Conservation (phyloP, 2,113 vertebrate genomes). For the Callithrix jacchus region DNA sequence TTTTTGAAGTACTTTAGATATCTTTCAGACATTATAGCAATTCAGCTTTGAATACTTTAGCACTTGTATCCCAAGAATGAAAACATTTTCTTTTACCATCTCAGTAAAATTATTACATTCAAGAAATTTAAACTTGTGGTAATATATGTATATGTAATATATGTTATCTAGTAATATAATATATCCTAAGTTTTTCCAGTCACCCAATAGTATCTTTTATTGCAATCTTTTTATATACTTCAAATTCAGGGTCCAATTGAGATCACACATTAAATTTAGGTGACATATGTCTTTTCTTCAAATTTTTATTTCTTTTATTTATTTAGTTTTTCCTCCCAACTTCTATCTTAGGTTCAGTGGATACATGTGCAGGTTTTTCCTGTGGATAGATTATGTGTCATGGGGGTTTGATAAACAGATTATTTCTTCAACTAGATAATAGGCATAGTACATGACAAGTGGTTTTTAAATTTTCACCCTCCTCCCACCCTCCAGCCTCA, state of each 20-base stretch:
- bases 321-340: too few species aligned
- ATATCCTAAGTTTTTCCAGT: not conserved
- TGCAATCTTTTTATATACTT: not conserved
- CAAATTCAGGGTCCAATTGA: not conserved
- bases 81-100: not conserved
- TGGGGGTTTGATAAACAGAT: too few species aligned
- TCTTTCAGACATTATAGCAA: not conserved
- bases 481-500: too few species aligned
- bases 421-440: too few species aligned
- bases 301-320: too few species aligned
- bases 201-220: not conserved
- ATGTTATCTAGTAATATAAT: not conserved
- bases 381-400: too few species aligned
- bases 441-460: too few species aligned
- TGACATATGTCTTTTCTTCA: not conserved
- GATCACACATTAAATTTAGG: not conserved
- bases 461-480: too few species aligned
- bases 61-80: not conserved
- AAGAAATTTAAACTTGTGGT: not conserved
- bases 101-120: not conserved
- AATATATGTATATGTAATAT: not conserved
- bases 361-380: too few species aligned
- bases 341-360: too few species aligned
- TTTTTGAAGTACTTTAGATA: not conserved
- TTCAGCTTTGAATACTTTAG: not conserved